Base-by-base conservation (phyloP, 1,140 invertebrate species). In the Eurosta solidaginis region DNA sequence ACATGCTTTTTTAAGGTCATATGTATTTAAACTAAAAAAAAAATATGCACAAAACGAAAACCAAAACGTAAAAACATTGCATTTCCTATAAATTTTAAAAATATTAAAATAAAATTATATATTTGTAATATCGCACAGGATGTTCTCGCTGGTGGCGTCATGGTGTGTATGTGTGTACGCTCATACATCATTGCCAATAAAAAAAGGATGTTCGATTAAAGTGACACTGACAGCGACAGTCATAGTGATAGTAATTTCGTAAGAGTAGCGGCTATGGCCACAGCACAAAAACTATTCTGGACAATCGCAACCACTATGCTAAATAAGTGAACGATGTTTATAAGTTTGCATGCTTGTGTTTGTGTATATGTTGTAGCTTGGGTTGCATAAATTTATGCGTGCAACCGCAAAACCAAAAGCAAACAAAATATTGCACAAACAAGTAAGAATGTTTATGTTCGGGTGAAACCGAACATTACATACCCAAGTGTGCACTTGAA, bases 141-240 rank as follows among this genome's bases (percentile, higher is more conserved):
- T 59, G 54, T 59, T n/a, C n/a, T n/a, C n/a, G n/a, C n/a, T 33
- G 29, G 54, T 33, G 29, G 27, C 27, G 27, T 36, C 54, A 25
- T 59, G 54, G 54, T 59, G 54, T 59, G 54, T n/a, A n/a, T n/a
- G n/a, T n/a, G n/a, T n/a, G n/a, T n/a, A n/a, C n/a, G n/a, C 10
- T 17, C 29, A 59, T 59, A 59, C 54, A 59, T 59, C 54, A 59
- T 59, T 33, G 29, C 54, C 54, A 59, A 29, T n/a, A 36, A 22
- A 27, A 59, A 59, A 33, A 54, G 29, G 54, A 59, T 59, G 54
- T 59, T 59, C 54, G 54, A 59, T 33, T 59, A 59, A 59, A 59
- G 27, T 59, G 54, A 59, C 54, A 59, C 29, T 59, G 54, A 59
- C 54, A 59, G 54, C 17, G 52, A 27, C 52, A 59, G 52, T 59